phyloP scores from a whole-genome alignment of 2,888 invertebrate genomes.

The Lottia scabra region DNA sequence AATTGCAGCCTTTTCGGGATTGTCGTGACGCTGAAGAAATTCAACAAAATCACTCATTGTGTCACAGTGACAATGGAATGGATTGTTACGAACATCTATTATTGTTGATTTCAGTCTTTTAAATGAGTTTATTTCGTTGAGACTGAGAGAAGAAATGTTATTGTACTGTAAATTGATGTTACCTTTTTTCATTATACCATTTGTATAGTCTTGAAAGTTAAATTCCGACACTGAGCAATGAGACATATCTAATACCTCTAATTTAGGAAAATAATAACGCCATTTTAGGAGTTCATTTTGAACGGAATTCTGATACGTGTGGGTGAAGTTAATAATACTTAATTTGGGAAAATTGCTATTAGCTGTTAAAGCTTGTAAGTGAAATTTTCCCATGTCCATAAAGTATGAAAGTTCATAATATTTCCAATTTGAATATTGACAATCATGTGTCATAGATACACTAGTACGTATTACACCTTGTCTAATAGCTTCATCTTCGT shows the following conservation, averaged over 20 bases:
- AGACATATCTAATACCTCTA: conserved; percentile 37
- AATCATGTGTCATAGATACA: not conserved
- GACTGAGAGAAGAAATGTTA: conserved; percentile 39
- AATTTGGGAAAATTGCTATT: conserved; percentile 10
- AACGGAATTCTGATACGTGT: conserved; percentile 20
- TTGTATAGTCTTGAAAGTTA: not conserved
- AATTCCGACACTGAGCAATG: conserved; percentile 31
- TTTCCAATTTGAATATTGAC: not conserved
- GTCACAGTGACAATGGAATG: conserved; percentile 39
- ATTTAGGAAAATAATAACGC: conserved; percentile 35
- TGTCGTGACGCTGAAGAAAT: conserved; percentile 21
- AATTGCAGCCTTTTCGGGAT: conserved; percentile 3
- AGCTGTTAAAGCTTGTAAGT: not conserved
- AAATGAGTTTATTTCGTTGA: conserved; percentile 31
- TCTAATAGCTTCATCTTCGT: not conserved
- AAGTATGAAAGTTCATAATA: not conserved
- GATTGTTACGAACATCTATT: conserved; percentile 43
- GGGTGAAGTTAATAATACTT: conserved; percentile 28
- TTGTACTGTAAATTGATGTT: conserved; percentile 37
- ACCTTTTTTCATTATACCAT: not conserved
- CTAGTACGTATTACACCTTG: not conserved
- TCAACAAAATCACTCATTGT: conserved; percentile 32
- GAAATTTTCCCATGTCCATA: not conserved
- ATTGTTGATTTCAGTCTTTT: conserved; percentile 27
- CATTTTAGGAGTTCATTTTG: conserved; percentile 30